These are phyloP conservation scores for Albula glossodonta DNA, from an alignment of 2,113 vertebrate species.

Conservation along the genomic window DNA sequence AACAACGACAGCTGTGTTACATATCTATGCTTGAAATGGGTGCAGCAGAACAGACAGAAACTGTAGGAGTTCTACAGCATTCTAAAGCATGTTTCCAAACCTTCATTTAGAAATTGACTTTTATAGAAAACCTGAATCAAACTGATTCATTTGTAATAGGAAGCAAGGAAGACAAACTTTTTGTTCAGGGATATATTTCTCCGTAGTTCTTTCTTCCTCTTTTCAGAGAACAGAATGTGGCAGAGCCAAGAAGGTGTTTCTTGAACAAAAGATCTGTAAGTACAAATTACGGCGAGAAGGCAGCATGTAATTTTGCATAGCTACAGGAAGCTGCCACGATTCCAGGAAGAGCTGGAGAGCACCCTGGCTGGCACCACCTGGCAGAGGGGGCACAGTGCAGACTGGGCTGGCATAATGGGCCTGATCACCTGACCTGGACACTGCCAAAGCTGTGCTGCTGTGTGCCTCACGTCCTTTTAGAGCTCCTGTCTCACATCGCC, in stretches of 20 bases:
- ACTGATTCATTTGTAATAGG: background rate
- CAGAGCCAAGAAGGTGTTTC: background rate
- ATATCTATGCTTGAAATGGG: conserved; percentile 2
- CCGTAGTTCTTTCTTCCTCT: background rate
- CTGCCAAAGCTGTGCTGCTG: background rate
- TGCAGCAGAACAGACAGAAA: conserved; percentile 15
- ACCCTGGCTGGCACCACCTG: background rate
- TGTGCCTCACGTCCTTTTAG: background rate
- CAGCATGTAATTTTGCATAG: conserved; percentile 15
- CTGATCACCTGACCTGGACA: background rate
- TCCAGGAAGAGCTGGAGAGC: background rate
- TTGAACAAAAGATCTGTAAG: background rate
- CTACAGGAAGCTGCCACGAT: conserved; percentile 15
- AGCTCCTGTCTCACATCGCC: no score
- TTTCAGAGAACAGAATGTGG: background rate
- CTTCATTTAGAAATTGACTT: background rate
- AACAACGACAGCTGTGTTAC: background rate
- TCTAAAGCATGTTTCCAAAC: background rate
- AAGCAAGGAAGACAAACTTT: background rate
- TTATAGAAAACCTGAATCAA: background rate
- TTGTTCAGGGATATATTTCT: background rate
- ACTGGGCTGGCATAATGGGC: background rate
- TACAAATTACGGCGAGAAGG: conserved; percentile 7
- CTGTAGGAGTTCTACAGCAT: conserved; percentile 1
- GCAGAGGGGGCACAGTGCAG: background rate